phyloP scores from a whole-genome alignment of 2,888 invertebrate species.

The Hoplodrina ambigua region DNA sequence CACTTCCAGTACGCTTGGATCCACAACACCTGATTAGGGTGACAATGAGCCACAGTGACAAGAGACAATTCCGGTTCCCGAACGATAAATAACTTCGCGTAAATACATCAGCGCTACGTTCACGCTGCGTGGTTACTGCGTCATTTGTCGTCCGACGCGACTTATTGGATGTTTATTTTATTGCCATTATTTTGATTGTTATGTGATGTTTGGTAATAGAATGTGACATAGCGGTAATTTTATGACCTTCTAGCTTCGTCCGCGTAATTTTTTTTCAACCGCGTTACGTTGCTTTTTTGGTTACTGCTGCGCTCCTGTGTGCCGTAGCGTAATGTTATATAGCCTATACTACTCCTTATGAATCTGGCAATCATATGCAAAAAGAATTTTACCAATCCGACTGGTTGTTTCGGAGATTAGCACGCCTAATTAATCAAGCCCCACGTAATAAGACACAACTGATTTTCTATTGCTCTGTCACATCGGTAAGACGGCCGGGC shows the following conservation, averaged over 20 bases:
- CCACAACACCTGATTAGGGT: slow-evolving; percentile 68
- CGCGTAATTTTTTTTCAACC: too few species aligned
- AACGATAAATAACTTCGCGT: slow-evolving; percentile 62
- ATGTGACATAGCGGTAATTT: slow-evolving; percentile 32
- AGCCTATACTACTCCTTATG: too few species aligned
- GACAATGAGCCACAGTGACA: slow-evolving; percentile 64
- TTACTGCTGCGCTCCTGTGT: too few species aligned
- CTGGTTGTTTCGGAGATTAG: too few species aligned
- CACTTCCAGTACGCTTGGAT: slow-evolving; percentile 55
- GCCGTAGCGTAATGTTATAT: too few species aligned
- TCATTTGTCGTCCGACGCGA: slow-evolving; percentile 32
- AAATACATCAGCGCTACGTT: slow-evolving; percentile 57
- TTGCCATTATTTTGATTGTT: slow-evolving; percentile 56
- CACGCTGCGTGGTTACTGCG: slow-evolving; percentile 39
- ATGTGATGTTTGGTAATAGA: slow-evolving; percentile 48
- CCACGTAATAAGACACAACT: too few species aligned
- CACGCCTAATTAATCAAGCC: too few species aligned
- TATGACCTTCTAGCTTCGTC: background rate
- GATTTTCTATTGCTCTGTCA: too few species aligned
- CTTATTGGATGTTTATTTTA: slow-evolving; percentile 57
- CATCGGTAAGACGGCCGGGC: too few species aligned
- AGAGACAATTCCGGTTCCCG: slow-evolving; percentile 59
- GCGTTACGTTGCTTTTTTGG: too few species aligned
- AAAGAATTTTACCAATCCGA: too few species aligned
- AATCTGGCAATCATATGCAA: too few species aligned